Conservation (phyloP, 2,797 vertebrate genomes). For the Capromys pilorides region DNA sequence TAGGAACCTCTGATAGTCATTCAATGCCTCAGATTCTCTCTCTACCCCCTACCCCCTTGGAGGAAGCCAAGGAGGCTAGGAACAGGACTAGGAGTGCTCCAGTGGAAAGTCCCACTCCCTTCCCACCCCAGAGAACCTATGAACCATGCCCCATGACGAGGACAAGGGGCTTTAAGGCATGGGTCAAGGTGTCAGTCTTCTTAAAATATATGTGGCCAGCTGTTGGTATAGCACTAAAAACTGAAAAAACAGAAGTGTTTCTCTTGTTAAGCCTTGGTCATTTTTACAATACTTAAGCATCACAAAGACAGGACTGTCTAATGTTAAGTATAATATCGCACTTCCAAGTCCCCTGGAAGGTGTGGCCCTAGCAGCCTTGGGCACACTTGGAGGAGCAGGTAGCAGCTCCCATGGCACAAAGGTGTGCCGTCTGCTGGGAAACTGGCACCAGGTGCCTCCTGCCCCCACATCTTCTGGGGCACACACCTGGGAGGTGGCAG, state of each 20-base stretch:
- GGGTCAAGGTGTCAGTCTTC: not conserved
- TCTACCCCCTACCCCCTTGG: no score
- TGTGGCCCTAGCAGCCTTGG: not conserved
- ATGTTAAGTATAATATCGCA: not conserved
- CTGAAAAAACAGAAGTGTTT: not conserved
- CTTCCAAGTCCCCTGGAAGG: not conserved
- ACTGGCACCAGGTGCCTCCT: not conserved
- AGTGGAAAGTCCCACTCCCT: no score
- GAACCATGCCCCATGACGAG: not conserved
- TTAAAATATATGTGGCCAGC: not conserved
- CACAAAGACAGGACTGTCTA: not conserved
- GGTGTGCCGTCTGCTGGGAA: conserved; percentile 42
- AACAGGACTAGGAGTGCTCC: not conserved
- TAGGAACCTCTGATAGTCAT: not conserved
- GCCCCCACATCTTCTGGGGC: not conserved
- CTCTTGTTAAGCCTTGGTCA: not conserved
- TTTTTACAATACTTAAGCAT: not conserved
- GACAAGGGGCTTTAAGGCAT: not conserved
- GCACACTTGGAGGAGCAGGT: not conserved
- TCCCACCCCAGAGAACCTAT: not conserved
- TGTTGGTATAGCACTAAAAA: not conserved
- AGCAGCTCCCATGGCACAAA: not conserved
- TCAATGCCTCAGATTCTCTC: not conserved
- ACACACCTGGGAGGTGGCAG: not conserved
- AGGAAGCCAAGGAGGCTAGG: not conserved